Conservation (phyloP, 2,797 vertebrate species). For the Myioborus melanocephalus region DNA sequence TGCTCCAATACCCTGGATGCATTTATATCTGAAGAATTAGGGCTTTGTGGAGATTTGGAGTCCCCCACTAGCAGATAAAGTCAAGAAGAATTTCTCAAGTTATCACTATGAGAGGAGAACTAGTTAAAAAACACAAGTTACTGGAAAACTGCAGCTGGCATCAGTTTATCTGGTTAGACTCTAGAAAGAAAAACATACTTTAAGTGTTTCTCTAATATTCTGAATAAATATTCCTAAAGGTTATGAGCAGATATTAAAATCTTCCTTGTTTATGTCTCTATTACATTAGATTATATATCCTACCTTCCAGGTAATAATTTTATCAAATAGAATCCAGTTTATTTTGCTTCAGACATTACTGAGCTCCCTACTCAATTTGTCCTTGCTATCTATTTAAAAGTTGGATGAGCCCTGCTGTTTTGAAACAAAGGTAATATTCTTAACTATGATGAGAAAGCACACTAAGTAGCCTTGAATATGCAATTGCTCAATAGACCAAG, state of each 20-base stretch:
- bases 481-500: background rate
- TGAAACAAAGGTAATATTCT: slow-evolving; percentile 43
- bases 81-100: background rate
- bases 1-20: background rate
- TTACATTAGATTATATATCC: slow-evolving; percentile 2
- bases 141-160: background rate
- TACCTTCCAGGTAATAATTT: background rate
- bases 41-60: background rate
- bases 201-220: background rate
- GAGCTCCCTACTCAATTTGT: slow-evolving; percentile 8
- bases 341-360: slow-evolving; percentile 50
- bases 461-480: slow-evolving; percentile 8
- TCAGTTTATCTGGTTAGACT: background rate
- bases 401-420: background rate
- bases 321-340: background rate
- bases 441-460: background rate
- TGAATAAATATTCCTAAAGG: background rate
- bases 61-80: background rate
- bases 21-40: background rate
- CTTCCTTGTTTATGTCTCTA: background rate
- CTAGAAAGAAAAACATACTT: background rate
- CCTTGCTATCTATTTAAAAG: background rate
- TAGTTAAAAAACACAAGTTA: background rate
- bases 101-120: background rate
- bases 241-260: slow-evolving; percentile 21